phyloP scores from a whole-genome alignment of 2,888 invertebrate species.

The Dryobotodes eremita region DNA sequence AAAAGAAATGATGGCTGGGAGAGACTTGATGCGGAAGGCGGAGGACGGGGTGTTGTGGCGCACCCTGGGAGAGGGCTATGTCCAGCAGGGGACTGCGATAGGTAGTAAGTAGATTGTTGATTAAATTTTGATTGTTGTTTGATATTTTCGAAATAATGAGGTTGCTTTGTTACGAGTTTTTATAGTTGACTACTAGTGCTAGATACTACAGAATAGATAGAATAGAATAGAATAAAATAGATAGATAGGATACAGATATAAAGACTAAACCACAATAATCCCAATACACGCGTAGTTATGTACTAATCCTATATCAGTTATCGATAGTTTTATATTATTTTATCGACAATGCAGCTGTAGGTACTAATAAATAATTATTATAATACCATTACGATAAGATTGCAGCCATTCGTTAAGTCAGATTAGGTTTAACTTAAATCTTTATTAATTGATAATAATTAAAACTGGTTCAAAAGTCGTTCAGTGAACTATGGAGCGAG shows the following conservation, averaged over 20 bases:
- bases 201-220: not conserved
- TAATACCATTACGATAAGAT: constrained; percentile 37
- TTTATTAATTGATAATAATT: constrained; percentile 28
- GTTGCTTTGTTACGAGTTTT: not conserved
- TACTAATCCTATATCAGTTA: constrained; percentile 25
- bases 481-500: constrained; percentile 2
- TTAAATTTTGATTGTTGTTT: not conserved
- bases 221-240: too few species aligned
- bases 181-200: too few species aligned
- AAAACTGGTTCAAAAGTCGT: constrained; percentile 19
- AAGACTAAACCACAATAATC: constrained; percentile 16
- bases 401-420: not conserved
- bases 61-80: not conserved
- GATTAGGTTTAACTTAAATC: constrained; percentile 21
- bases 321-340: constrained; percentile 38
- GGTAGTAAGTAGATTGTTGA: not conserved
- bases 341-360: constrained; percentile 11
- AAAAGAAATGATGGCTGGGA: not conserved
- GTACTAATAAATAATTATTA: constrained; percentile 37
- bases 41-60: not conserved
- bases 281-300: constrained; percentile 1
- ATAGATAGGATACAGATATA: constrained; percentile 2
- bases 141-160: not conserved
- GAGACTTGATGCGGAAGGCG: not conserved
- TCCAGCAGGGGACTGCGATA: not conserved